Evolutionary conservation across 1,140 invertebrate species (phyloP).

Genomic region (Portunus trituberculatus): DNA sequence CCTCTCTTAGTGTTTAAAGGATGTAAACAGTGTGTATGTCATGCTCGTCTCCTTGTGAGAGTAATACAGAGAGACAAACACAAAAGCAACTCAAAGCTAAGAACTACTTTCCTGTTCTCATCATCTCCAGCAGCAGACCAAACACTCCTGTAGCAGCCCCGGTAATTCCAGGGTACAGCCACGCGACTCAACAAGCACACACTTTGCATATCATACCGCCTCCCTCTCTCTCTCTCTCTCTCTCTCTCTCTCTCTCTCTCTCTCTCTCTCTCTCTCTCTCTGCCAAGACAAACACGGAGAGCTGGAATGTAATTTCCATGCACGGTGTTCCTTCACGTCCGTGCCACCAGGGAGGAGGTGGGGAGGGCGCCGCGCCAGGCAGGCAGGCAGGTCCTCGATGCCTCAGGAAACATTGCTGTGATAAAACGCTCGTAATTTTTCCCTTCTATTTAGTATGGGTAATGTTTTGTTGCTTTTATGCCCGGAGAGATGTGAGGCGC

Average conservation of each 20-base stretch:
- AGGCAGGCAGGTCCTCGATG: too few relatives aligned
- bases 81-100: neutral
- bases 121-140: neutral
- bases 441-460: too few relatives aligned
- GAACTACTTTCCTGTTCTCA: neutral
- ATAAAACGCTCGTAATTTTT: too few relatives aligned
- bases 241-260: constrained; percentile 20
- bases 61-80: neutral
- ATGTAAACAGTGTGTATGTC: too few relatives aligned
- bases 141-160: neutral
- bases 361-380: too few relatives aligned
- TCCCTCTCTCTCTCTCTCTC: constrained; percentile 18
- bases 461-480: too few relatives aligned
- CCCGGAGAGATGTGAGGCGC: too few relatives aligned
- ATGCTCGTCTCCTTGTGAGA: neutral
- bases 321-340: too few relatives aligned
- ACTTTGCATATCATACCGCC: neutral
- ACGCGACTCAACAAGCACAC: neutral
- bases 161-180: neutral
- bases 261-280: constrained; percentile 17
- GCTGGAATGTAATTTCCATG: too few relatives aligned
- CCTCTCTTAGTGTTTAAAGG: too few relatives aligned
- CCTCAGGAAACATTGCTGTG: too few relatives aligned
- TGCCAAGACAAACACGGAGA: neutral
- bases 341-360: too few relatives aligned